Evolutionary conservation across 2,888 invertebrate genomes (phyloP).

Genomic region (Aleiodes leptofemur): DNA sequence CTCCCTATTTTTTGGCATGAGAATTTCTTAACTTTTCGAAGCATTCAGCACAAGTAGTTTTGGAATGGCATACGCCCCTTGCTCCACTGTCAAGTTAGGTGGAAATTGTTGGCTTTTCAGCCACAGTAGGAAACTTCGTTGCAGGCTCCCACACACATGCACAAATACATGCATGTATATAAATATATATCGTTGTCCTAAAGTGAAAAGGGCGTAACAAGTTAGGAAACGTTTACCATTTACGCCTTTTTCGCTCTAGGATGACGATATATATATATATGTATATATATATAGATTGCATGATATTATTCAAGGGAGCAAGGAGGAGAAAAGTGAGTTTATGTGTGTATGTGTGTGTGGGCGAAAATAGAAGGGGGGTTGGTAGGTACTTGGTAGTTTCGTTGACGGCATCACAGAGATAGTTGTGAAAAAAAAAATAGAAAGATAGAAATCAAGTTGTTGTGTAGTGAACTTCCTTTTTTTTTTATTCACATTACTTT

Average conservation of each 20-base stretch:
- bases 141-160: slow-evolving; percentile 27
- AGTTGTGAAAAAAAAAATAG: slow-evolving; percentile 27
- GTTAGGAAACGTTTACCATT: no score
- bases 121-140: slow-evolving; percentile 48
- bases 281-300: slow-evolving; percentile 7
- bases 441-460: slow-evolving; percentile 41
- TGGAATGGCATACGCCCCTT: slow-evolving; percentile 26
- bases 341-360: slow-evolving; percentile 13
- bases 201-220: no score
- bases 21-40: slow-evolving; percentile 56
- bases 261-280: no score
- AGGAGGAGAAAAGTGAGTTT: background rate
- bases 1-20: slow-evolving; percentile 43
- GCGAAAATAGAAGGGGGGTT: slow-evolving; percentile 42
- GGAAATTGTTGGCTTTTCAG: slow-evolving; percentile 58
- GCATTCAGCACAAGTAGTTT: slow-evolving; percentile 52
- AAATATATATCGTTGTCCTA: background rate
- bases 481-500: background rate
- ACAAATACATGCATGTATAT: slow-evolving; percentile 39
- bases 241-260: no score
- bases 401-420: slow-evolving; percentile 32
- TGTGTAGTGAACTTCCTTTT: background rate
- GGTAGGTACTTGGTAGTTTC: slow-evolving; percentile 18
- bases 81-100: slow-evolving; percentile 46
- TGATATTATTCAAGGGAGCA: slow-evolving; percentile 54